Evolutionary conservation across 2,888 invertebrate genomes (phyloP), one percentile per base, ranked within the genome.

Genomic region (Synergus umbraculus): DNA sequence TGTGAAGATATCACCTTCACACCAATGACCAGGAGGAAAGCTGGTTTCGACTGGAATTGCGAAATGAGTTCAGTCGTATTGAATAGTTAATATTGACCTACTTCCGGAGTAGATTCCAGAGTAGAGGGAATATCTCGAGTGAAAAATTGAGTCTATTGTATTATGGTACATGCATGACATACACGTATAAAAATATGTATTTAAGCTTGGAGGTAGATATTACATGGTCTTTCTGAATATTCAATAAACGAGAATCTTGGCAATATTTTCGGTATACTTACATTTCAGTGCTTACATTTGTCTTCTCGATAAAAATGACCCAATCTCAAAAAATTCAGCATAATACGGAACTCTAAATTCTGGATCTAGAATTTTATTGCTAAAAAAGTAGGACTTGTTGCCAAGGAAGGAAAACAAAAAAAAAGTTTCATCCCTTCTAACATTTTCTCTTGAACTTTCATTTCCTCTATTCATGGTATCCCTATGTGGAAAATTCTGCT

Each of bases 21-120:
- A 9, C 60, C 60, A 73, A 54, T 73, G 69, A 54, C 69, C 54
- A 37, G 29, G 46, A 73, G 69, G n/a, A 54, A 69, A 22, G 60
- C 60, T 60, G 1, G 22, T n/a, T 73, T 15, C 29, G 15, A 54
- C 22, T 73, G 29, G 66, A 69, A 69, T 69, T 69, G 49, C 46
- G 49, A 69, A 69, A 69, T 69, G 69, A 69, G 69, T 73, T 73
- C 69, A 49, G 22, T 73, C 69, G 49, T 73, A 73, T 73, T 73
- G 69, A 73, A 73, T 73, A 73, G 69, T 73, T 73, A 73, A 73
- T 73, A 73, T 73, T 73, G 69, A 73, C 69, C 69, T 73, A 73
- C 49, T 73, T 73, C 49, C 49, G n/a, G 15, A 73, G 54, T 73
- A 49, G 49, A 73, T 29, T 73, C 69, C 37, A 9, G 69, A n/a